Evolutionary conservation across 1,140 invertebrate species (phyloP).

Genomic region (Acyrthosiphon pisum): DNA sequence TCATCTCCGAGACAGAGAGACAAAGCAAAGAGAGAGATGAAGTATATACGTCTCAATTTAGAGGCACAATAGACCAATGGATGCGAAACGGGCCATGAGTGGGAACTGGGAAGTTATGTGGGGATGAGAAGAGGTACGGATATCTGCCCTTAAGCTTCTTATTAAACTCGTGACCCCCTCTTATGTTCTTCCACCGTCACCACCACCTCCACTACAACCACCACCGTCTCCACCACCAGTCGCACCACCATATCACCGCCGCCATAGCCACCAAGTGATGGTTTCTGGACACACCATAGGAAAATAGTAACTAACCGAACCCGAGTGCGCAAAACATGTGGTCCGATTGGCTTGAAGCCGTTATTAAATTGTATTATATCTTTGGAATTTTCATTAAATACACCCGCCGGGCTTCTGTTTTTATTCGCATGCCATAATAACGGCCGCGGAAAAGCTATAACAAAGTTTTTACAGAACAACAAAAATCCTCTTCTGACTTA

Average conservation of each 20-base stretch:
- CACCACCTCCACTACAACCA: too few species aligned
- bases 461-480: conserved; percentile 18
- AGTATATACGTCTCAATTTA: conserved; percentile 29
- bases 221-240: background rate
- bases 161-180: conserved; percentile 23
- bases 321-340: conserved; percentile 30
- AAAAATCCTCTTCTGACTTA: background rate
- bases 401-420: background rate
- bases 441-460: background rate
- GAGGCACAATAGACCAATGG: background rate
- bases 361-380: conserved; percentile 40
- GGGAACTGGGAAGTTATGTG: background rate
- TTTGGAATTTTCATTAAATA: conserved; percentile 42
- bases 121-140: background rate
- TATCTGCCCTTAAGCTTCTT: conserved; percentile 35
- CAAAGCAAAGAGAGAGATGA: background rate
- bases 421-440: conserved; percentile 33
- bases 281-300: conserved; percentile 18
- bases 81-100: background rate
- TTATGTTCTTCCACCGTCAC: background rate
- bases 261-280: background rate
- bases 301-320: conserved; percentile 22
- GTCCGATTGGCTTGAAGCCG: conserved; percentile 22
- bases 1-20: background rate
- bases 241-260: too few species aligned